Evolutionary conservation across 2,113 vertebrate genomes (phyloP).

Genomic region (Colinus virginianus): DNA sequence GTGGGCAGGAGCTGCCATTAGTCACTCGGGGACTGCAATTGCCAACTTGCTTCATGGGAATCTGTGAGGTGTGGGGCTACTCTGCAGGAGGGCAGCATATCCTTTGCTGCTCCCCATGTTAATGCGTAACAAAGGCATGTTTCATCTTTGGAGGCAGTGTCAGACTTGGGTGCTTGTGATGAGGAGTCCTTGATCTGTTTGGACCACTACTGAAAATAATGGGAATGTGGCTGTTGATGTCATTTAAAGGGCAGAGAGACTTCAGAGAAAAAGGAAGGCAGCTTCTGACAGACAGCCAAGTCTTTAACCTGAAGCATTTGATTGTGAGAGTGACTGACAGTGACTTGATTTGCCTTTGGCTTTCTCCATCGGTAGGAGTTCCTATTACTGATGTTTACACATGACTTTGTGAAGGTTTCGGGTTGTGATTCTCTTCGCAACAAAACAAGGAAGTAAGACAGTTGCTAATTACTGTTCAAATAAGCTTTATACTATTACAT

Average conservation of each 20-base stretch:
- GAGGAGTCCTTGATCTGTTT: background rate
- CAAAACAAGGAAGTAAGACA: background rate
- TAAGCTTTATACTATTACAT: background rate
- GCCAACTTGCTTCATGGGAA: background rate
- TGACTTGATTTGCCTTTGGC: background rate
- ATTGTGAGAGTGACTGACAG: background rate
- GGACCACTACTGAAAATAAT: background rate
- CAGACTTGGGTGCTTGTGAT: background rate
- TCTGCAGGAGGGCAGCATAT: rapidly evolving
- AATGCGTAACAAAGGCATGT: rapidly evolving
- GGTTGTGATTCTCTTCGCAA: background rate
- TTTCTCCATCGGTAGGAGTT: background rate
- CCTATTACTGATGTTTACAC: background rate
- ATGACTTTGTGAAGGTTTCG: background rate
- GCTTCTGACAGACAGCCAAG: background rate
- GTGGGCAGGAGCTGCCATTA: background rate
- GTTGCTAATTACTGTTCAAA: background rate
- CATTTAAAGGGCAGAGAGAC: background rate
- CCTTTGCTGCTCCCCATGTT: background rate
- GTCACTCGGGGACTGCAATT: background rate
- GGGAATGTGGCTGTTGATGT: background rate
- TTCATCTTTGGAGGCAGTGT: background rate
- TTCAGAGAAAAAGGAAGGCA: background rate
- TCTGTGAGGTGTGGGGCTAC: background rate
- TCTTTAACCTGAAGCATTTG: background rate